These are phyloP conservation scores for Isurus oxyrinchus DNA, from an alignment of 2,113 vertebrate genomes.

Conservation along the genomic window DNA sequence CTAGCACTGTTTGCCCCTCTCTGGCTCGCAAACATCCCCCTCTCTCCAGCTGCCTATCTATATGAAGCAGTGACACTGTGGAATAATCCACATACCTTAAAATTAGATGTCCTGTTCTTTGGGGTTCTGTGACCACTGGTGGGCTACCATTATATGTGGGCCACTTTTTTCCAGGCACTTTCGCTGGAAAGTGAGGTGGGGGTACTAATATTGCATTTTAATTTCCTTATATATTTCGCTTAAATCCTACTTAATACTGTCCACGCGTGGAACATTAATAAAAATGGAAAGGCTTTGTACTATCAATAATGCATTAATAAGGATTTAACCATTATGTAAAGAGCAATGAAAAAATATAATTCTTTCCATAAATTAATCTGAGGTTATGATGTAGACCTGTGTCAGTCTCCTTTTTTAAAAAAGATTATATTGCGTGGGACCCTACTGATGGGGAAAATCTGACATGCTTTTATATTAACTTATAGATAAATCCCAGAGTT, in stretches of 20 bases:
- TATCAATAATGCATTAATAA: conserved; percentile 5
- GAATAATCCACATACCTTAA: background rate
- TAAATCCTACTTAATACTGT: background rate
- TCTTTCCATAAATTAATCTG: background rate
- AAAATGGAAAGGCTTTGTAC: background rate
- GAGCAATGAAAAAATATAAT: background rate
- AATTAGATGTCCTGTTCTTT: background rate
- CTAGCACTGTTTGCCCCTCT: background rate
- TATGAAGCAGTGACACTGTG: background rate
- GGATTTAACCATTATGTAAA: background rate
- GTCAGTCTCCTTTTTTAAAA: background rate
- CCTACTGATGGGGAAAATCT: background rate
- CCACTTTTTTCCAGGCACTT: background rate
- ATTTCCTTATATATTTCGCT: background rate
- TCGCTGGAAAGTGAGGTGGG: background rate
- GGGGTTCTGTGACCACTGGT: background rate
- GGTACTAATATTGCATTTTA: background rate
- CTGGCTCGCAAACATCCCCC: background rate
- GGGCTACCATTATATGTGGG: background rate
- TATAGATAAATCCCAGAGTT: background rate
- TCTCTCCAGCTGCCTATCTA: background rate
- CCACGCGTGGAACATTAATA: background rate
- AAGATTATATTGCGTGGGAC: background rate
- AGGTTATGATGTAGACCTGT: background rate
- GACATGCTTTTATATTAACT: background rate